Conservation (phyloP, 2,888 invertebrate genomes). For the Chrysopilus asiliformis region DNA sequence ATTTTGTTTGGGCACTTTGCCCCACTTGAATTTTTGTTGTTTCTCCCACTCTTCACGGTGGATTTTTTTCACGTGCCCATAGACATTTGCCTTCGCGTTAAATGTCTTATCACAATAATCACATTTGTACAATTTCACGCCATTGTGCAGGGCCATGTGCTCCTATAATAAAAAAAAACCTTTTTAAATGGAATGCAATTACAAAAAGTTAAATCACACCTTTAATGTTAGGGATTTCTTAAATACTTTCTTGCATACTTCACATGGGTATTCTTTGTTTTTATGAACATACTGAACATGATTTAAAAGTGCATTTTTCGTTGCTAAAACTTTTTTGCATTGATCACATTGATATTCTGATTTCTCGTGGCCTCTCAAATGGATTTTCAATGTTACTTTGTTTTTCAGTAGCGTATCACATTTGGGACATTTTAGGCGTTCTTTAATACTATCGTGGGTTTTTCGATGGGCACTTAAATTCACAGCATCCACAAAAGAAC, state of each 20-base stretch:
- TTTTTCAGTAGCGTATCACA: constrained; percentile 9
- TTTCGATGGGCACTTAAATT: constrained; percentile 6
- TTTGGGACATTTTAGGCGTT: constrained; percentile 10
- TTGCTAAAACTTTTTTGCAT: constrained; percentile 12
- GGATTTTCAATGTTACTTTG: constrained; percentile 5
- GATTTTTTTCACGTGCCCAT: constrained; percentile 13
- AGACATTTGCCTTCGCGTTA: constrained; percentile 14
- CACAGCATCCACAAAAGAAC: constrained; percentile 8
- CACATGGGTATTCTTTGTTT: constrained; percentile 11
- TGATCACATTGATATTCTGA: constrained; percentile 7
- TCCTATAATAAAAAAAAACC: constrained; percentile 9
- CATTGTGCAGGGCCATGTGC: constrained; percentile 15
- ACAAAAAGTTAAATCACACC: constrained; percentile 1
- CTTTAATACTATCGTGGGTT: constrained; percentile 1
- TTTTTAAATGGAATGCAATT: not conserved
- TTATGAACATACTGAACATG: constrained; percentile 13
- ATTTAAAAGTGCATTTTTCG: constrained; percentile 11
- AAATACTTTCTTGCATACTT: constrained; percentile 12
- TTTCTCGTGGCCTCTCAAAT: constrained; percentile 7
- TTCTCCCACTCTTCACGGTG: constrained; percentile 12
- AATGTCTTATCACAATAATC: constrained; percentile 15
- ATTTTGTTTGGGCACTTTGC: too few relatives aligned
- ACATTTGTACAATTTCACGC: constrained; percentile 14
- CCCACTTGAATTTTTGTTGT: constrained; percentile 6
- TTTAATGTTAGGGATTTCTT: constrained; percentile 12